Conservation (phyloP, 1,140 invertebrate species). For the Pseudobourletiella spinata region DNA sequence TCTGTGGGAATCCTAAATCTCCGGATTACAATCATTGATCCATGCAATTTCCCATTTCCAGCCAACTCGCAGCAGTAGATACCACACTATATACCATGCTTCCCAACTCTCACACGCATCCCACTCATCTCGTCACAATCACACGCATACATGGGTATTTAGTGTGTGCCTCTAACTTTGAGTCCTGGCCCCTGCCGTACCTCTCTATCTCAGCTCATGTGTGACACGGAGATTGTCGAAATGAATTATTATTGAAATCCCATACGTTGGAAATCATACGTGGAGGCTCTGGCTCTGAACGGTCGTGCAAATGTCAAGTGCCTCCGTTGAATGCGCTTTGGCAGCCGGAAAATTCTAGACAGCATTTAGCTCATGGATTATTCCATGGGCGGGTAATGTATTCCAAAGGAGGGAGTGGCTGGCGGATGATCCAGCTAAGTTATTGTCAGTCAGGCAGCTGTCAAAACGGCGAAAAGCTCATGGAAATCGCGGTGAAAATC, state of each 20-base stretch:
- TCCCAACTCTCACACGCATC: no score
- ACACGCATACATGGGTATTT: not conserved
- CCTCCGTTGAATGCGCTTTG: no score
- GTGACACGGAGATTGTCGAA: no score
- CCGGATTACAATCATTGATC: conserved; percentile 23
- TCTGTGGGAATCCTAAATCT: not conserved
- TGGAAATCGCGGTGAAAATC: not conserved
- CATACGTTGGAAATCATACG: not conserved
- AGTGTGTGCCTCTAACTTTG: no score
- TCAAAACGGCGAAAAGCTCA: not conserved
- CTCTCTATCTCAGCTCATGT: no score
- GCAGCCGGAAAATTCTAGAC: no score
- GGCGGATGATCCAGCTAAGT: not conserved
- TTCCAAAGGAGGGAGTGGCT: no score
- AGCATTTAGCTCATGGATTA: not conserved
- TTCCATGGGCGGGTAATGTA: not conserved
- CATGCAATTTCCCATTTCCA: conserved; percentile 4
- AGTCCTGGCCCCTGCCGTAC: no score
- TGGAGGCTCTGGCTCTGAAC: not conserved
- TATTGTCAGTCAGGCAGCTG: not conserved
- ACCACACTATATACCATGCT: not conserved
- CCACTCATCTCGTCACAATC: no score
- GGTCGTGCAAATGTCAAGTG: not conserved
- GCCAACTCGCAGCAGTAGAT: no score
- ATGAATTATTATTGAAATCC: not conserved